Evolutionary conservation across 1,140 invertebrate genomes (phyloP).

Genomic region (Halesus radiatus): DNA sequence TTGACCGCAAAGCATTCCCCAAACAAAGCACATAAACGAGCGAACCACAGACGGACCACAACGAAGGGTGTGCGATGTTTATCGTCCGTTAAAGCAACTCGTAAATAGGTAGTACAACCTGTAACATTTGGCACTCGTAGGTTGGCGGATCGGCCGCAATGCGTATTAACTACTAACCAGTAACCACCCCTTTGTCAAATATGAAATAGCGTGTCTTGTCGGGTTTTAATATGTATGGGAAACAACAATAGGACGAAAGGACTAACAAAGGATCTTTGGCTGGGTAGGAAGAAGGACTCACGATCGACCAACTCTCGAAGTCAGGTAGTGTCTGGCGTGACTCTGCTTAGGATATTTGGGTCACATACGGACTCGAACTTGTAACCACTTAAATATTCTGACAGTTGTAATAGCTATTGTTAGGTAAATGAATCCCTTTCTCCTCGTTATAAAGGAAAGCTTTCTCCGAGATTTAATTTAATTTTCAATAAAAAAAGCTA

Average conservation of each 20-base stretch:
- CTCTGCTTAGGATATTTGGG: background rate
- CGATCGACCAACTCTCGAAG: background rate
- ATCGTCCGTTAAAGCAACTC: background rate
- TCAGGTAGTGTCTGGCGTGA: background rate
- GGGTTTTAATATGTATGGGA: background rate
- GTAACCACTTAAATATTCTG: background rate
- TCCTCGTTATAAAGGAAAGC: too few relatives aligned
- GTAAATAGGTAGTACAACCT: background rate
- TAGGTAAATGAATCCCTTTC: too few relatives aligned
- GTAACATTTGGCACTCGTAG: constrained; percentile 32
- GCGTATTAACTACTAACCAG: background rate
- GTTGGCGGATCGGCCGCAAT: background rate
- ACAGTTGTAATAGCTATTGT: background rate
- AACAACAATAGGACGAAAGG: constrained; percentile 6
- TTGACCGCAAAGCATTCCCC: background rate
- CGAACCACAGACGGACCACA: background rate
- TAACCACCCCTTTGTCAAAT: constrained; percentile 31
- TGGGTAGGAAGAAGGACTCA: background rate
- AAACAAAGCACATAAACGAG: background rate
- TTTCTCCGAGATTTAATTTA: too few relatives aligned
- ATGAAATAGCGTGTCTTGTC: background rate
- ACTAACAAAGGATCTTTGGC: background rate
- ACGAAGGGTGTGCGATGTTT: background rate
- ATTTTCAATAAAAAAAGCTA: too few relatives aligned
- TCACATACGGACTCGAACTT: background rate